Conservation (phyloP, 2,113 vertebrate species). For the Seriola aureovittata region DNA sequence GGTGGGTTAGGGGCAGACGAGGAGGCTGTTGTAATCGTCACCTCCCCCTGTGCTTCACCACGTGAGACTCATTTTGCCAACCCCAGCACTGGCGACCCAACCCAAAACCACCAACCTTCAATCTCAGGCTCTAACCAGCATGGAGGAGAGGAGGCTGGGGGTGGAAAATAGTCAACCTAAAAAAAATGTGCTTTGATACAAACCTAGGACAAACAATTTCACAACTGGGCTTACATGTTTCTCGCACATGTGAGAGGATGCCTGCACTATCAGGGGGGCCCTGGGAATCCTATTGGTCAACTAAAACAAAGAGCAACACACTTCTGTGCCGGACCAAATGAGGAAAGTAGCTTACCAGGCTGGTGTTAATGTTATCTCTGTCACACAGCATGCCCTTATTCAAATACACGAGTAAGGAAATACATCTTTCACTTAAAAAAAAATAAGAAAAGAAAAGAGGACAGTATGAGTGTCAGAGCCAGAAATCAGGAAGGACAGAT, state of each 20-base stretch:
- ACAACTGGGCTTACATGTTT: conserved; percentile 38
- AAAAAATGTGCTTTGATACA: conserved; percentile 32
- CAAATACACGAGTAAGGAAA: conserved; percentile 41
- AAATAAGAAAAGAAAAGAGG: conserved; percentile 1
- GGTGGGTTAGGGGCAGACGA: conserved; percentile 23
- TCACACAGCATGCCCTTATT: conserved; percentile 31
- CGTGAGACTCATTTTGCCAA: conserved; percentile 61
- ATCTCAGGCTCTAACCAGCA: conserved; percentile 36
- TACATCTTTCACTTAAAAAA: conserved; percentile 23
- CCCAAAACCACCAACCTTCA: conserved; percentile 79
- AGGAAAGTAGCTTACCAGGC: conserved; percentile 45
- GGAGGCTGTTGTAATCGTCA: conserved; percentile 38
- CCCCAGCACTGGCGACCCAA: conserved; percentile 59
- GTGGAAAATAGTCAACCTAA: conserved; percentile 54
- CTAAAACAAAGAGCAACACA: conserved; percentile 50
- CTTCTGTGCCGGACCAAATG: neutral
- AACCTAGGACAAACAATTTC: conserved; percentile 30
- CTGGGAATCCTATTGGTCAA: neutral
- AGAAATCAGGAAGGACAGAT: conserved; percentile 53
- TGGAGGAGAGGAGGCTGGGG: conserved; percentile 23
- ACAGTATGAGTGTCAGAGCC: conserved; percentile 25
- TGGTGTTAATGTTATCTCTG: conserved; percentile 53
- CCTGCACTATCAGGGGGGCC: conserved; percentile 1
- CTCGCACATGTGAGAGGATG: conserved; percentile 9
- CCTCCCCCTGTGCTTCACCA: conserved; percentile 51